Conservation (phyloP, 2,888 invertebrate species). For the Urechis unicinctus region DNA sequence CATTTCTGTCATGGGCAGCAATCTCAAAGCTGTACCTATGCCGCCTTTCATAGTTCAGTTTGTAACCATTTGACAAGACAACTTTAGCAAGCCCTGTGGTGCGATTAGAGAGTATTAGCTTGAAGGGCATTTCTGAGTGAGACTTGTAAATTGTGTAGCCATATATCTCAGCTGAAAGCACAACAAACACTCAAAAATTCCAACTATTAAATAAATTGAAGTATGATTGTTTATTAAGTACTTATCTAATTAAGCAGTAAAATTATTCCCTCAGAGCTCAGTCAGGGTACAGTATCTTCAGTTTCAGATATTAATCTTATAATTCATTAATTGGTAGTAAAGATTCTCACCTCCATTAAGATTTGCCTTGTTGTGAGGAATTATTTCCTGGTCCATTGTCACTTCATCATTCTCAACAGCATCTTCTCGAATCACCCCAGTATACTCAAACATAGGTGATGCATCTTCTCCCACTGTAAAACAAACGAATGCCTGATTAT, state of each 20-base stretch:
- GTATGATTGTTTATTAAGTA: not conserved
- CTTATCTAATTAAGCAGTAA: no score
- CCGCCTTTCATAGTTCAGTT: conserved; percentile 86
- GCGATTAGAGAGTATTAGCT: conserved; percentile 31
- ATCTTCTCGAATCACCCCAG: not conserved
- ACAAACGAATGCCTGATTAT: no score
- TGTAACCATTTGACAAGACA: conserved; percentile 31
- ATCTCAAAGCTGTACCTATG: conserved; percentile 94
- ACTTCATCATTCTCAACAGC: not conserved
- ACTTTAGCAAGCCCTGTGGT: conserved; percentile 37
- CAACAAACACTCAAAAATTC: no score
- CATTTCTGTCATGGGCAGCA: conserved; percentile 85
- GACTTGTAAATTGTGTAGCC: conserved; percentile 34
- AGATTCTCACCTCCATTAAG: not conserved
- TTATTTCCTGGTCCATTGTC: not conserved
- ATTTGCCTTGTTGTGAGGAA: not conserved
- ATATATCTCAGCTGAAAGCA: conserved; percentile 43
- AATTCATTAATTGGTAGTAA: not conserved
- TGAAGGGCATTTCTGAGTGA: conserved; percentile 14
- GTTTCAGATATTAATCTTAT: no score
- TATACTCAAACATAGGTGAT: no score
- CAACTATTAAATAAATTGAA: not conserved
- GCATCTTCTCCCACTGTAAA: no score
- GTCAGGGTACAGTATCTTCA: no score
- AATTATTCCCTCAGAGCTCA: no score